Evolutionary conservation across 2,888 invertebrate species (phyloP), one percentile per base, ranked within the genome.

Genomic region (Drosophila vallismaia): DNA sequence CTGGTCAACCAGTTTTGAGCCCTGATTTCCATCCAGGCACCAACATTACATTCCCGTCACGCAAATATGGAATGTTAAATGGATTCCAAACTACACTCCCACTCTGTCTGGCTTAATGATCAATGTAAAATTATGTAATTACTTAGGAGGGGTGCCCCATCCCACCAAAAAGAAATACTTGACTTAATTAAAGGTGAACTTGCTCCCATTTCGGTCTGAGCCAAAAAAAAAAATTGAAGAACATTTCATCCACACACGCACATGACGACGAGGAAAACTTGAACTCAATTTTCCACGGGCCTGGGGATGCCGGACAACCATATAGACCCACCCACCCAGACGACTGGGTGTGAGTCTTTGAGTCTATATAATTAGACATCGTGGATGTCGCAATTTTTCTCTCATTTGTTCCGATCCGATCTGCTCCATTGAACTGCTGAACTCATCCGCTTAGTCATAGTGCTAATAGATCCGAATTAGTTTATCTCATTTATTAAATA

Each of bases 101-200:
- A 40, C 45, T 31, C 29, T 31, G 24, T 9, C 52, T 50, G 40
- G 24, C 24, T 4, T 9, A 60, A 44, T 52, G 59, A 48, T 71
- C 48, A 75, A 69, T 71, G 42, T 57, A 24, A 74, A 69, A 71
- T 85, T 85, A 69, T 73, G 79, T 71, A 87, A 84, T 70, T 67
- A 68, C 26, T 48, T 9, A 26, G 38, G 45, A 71, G 70, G 59
- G 68, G 68, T 59, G 69, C 19, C 19, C 19, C 19, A 19, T 19
- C 19, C 19, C 19, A 19, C 19, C 19, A 19, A 19, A 19, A 19
- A 19, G 51, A 71, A 77, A 75, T 80, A 76, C 69, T 66, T 45
- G 63, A 54, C 63, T 81, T 78, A 82, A 82, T 86, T 82, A 74
- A 70, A 74, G 84, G 50, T 81, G 86, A 86, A 84, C 82, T 82